These are phyloP conservation scores for Labeo calbasu DNA, from an alignment of 2,797 vertebrate species.

Conservation along the genomic window DNA sequence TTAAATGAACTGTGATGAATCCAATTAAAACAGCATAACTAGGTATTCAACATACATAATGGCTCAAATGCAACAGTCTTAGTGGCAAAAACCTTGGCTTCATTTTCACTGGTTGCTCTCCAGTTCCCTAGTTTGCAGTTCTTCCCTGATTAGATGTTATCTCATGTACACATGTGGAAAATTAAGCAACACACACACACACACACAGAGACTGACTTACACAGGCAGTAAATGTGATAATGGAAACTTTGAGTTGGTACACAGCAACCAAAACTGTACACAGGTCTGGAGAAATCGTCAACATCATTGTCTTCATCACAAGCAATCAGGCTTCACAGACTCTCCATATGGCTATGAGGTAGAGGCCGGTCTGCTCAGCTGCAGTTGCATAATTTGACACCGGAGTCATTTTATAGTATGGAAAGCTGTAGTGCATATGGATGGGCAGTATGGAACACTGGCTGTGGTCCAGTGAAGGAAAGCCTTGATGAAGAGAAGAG, in stretches of 20 bases:
- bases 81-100: neutral
- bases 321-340: constrained; percentile 6
- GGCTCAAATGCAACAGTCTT: neutral
- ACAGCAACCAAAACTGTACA: neutral
- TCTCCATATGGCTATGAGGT: constrained; percentile 23
- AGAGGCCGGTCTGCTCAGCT: constrained; percentile 17
- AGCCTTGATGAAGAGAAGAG: constrained; percentile 30
- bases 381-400: constrained; percentile 48
- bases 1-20: neutral
- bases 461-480: constrained; percentile 43
- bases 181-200: constrained; percentile 27
- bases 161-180: constrained; percentile 19
- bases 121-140: constrained; percentile 17
- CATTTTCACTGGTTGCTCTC: constrained; percentile 2
- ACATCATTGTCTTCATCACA: constrained; percentile 26
- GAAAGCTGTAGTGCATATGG: constrained; percentile 48
- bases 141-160: constrained; percentile 18
- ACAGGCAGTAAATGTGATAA: constrained; percentile 14
- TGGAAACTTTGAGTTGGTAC: constrained; percentile 32
- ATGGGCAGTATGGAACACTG: constrained; percentile 40
- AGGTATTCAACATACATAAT: neutral
- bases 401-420: constrained; percentile 22
- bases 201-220: constrained; percentile 43
- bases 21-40: neutral
- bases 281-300: constrained; percentile 38